phyloP scores from a whole-genome alignment of 1,140 invertebrate species.

The Pseudomyrmex gracilis region DNA sequence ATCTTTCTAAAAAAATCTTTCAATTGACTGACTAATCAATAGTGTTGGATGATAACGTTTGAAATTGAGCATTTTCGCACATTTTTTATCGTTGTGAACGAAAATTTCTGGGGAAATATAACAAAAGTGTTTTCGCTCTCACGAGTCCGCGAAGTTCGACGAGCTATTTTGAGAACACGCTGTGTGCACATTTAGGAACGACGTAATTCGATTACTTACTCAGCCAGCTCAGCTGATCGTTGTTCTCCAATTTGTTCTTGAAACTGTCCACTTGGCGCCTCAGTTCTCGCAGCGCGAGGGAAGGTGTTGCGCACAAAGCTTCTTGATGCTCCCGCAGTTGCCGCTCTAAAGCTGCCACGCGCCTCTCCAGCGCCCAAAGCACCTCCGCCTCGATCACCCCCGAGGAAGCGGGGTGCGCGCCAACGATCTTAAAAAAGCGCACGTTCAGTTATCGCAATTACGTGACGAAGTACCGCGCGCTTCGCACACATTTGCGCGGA shows the following conservation, averaged over 20 bases:
- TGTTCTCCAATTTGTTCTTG: constrained; percentile 89
- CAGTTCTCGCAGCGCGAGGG: constrained; percentile 87
- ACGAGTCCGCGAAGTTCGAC: neutral
- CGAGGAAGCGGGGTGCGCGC: constrained; percentile 81
- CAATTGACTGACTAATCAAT: neutral
- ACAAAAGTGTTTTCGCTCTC: constrained; percentile 1
- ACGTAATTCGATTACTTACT: constrained; percentile 83
- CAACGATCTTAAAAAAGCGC: constrained; percentile 79
- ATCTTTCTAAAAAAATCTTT: neutral
- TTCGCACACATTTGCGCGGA: neutral
- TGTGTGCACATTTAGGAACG: neutral
- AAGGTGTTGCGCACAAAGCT: constrained; percentile 81
- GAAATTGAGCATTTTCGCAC: too few species aligned
- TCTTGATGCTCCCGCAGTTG: constrained; percentile 85
- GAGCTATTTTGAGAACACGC: neutral
- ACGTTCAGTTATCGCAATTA: neutral
- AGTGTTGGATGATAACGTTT: too few species aligned
- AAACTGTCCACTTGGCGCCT: constrained; percentile 89
- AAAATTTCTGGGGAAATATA: neutral
- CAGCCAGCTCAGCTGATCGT: constrained; percentile 90
- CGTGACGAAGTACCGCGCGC: neutral
- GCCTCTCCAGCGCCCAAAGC: constrained; percentile 84
- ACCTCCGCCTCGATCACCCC: constrained; percentile 86
- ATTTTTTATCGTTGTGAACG: neutral
- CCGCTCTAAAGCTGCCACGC: constrained; percentile 88